Percentiles rank a stretch among this genome's conserved stretches.
Evolutionary conservation across 2,888 invertebrate genomes (phyloP).

Genomic region (Ormyrus thymus): DNA sequence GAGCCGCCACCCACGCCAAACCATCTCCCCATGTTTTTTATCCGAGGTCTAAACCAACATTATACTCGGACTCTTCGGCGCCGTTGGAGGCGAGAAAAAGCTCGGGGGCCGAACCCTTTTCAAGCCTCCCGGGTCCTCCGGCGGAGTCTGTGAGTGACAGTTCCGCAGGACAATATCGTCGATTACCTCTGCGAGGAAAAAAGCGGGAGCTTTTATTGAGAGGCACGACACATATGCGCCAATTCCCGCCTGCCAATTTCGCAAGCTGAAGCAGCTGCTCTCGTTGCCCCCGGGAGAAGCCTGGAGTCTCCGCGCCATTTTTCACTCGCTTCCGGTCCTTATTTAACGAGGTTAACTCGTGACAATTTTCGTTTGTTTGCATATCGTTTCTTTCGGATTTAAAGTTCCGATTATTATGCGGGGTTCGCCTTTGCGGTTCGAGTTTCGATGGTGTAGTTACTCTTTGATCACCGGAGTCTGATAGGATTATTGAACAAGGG

Average conservation of each 20-base stretch:
- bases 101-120: conserved; percentile 18
- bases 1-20: not conserved
- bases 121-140: not conserved
- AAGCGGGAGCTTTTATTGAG: not conserved
- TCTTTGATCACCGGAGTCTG: too few relatives aligned
- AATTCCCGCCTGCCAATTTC: not conserved
- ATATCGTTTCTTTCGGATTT: too few relatives aligned
- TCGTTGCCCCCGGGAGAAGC: too few relatives aligned
- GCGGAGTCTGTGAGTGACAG: conserved; percentile 20
- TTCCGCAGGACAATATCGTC: conserved; percentile 33
- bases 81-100: not conserved
- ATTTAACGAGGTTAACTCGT: too few relatives aligned
- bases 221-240: not conserved
- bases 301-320: too few relatives aligned
- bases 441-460: too few relatives aligned
- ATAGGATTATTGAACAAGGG: too few relatives aligned
- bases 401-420: too few relatives aligned
- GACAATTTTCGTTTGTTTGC: too few relatives aligned
- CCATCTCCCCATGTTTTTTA: not conserved
- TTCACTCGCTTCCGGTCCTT: too few relatives aligned
- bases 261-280: too few relatives aligned
- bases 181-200: not conserved
- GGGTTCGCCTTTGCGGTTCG: too few relatives aligned
- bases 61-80: not conserved
- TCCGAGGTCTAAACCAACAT: not conserved